These are phyloP conservation scores for Sylvia atricapilla DNA, from an alignment of 2,113 vertebrate genomes.

Conservation along the genomic window DNA sequence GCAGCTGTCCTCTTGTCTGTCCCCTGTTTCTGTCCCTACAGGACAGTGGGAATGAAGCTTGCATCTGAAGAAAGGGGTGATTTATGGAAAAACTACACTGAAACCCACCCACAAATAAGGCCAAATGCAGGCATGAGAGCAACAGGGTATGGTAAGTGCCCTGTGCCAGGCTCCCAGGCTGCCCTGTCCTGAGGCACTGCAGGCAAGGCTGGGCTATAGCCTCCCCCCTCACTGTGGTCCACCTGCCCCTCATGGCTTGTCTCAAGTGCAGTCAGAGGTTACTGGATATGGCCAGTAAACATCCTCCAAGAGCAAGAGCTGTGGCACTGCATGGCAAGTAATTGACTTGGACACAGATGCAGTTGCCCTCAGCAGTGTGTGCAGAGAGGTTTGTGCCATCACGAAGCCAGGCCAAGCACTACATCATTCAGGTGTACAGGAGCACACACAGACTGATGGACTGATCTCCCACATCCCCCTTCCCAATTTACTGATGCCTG, in stretches of 20 bases:
- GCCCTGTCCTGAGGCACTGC: neutral
- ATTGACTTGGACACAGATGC: accelerated
- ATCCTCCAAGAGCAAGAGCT: neutral
- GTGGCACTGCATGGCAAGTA: neutral
- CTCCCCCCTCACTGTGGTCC: neutral
- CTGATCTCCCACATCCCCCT: neutral
- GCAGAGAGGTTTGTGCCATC: neutral
- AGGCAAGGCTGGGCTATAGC: accelerated
- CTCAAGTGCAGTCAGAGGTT: neutral
- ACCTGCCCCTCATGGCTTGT: neutral
- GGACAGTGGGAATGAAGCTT: neutral
- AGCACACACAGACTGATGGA: neutral
- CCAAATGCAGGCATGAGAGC: neutral
- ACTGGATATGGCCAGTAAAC: neutral
- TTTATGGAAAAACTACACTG: neutral
- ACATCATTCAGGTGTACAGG: accelerated
- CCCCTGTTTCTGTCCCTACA: neutral
- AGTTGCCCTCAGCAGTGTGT: neutral
- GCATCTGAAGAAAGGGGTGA: neutral
- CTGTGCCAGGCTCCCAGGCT: neutral
- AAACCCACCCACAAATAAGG: neutral
- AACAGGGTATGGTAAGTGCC: neutral
- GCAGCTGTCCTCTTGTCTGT: neutral
- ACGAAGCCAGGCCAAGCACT: neutral
- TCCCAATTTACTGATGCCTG: neutral